phyloP scores from a whole-genome alignment of 2,888 invertebrate genomes.

The Xylocampa areola region DNA sequence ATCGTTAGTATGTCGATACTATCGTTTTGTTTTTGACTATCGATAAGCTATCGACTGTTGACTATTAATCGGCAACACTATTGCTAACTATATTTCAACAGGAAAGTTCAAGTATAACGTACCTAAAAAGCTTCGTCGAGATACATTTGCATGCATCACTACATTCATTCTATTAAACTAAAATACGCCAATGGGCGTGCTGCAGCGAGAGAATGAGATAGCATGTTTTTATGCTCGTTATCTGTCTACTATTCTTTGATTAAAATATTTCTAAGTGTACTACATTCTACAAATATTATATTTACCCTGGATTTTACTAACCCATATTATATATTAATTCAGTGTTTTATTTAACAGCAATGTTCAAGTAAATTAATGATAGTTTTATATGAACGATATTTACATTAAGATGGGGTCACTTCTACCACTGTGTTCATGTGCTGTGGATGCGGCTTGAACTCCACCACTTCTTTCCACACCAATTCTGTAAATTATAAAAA shows the following conservation, averaged over 20 bases:
- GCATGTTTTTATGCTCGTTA: background rate
- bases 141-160: too few species aligned
- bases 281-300: slow-evolving; percentile 30
- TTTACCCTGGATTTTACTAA: slow-evolving; percentile 60
- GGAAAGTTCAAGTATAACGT: too few species aligned
- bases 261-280: slow-evolving; percentile 26
- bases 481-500: slow-evolving; percentile 92
- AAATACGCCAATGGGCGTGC: too few species aligned
- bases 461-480: slow-evolving; percentile 94
- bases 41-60: too few species aligned
- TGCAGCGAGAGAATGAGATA: too few species aligned
- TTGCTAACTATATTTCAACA: too few species aligned
- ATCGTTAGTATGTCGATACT: too few species aligned
- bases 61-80: too few species aligned
- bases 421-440: slow-evolving; percentile 87
- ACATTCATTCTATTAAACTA: too few species aligned
- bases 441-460: slow-evolving; percentile 92
- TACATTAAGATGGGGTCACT: slow-evolving; percentile 77
- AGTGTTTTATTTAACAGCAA: slow-evolving; percentile 36
- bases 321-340: slow-evolving; percentile 41
- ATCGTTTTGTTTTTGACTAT: too few species aligned
- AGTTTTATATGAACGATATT: slow-evolving; percentile 5
- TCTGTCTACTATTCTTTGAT: slow-evolving; percentile 8
- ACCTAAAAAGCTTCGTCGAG: too few species aligned
- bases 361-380: slow-evolving; percentile 28